Evolutionary conservation across 2,888 invertebrate species (phyloP).

Genomic region (Zhuqinia jingwanae): DNA sequence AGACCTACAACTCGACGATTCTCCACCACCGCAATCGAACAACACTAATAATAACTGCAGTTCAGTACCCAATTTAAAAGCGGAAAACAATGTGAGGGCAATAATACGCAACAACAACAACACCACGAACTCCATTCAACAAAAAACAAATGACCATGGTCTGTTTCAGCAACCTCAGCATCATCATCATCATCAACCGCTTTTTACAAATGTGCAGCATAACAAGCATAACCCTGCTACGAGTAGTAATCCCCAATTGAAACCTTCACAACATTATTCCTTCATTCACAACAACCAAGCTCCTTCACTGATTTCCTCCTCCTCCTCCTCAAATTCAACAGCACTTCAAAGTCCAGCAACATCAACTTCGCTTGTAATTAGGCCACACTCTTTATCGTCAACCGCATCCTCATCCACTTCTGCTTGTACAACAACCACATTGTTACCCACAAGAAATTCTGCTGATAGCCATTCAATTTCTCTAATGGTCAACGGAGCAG

Average conservation of each 20-base stretch:
- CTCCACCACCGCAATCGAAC: constrained; percentile 7
- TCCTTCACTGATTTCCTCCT: constrained; percentile 18
- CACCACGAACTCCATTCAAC: not conserved
- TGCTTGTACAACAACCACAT: not conserved
- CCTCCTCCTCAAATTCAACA: constrained; percentile 20
- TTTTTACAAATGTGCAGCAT: constrained; percentile 18
- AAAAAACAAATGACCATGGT: constrained; percentile 23
- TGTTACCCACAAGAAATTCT: constrained; percentile 10
- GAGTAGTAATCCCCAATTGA: constrained; percentile 5
- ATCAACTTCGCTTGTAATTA: constrained; percentile 56
- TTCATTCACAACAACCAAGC: constrained; percentile 34
- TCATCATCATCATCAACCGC: constrained; percentile 12
- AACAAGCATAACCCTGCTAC: not conserved
- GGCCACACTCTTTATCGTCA: constrained; percentile 54
- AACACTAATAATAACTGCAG: constrained; percentile 40
- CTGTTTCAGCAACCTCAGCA: too few relatives aligned
- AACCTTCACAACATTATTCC: constrained; percentile 37
- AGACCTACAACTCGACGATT: constrained; percentile 56
- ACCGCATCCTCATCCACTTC: constrained; percentile 46
- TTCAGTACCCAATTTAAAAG: constrained; percentile 27
- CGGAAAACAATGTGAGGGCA: constrained; percentile 14
- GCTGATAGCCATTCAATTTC: constrained; percentile 58
- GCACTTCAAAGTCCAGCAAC: not conserved
- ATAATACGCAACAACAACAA: too few relatives aligned
- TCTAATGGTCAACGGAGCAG: constrained; percentile 69